phyloP scores from a whole-genome alignment of 2,113 vertebrate species.

The Myotis yumanensis region DNA sequence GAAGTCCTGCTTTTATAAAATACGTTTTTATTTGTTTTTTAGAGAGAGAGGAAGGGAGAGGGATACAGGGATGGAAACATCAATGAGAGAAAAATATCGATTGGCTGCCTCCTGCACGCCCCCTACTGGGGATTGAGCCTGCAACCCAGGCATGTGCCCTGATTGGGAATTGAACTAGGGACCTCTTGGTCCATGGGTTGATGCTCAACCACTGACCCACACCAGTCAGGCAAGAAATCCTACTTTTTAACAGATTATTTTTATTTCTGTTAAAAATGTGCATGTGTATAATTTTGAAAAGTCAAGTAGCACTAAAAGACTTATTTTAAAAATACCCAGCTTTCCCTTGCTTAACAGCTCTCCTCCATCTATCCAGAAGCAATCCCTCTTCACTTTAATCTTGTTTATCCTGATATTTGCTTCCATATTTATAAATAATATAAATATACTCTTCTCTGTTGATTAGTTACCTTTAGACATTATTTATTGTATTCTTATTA shows the following conservation, averaged over 20 bases:
- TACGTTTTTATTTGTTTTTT: no score
- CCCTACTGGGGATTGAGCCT: no score
- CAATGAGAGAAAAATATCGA: no score
- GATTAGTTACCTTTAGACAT: slow-evolving; percentile 20
- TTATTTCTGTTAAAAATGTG: slow-evolving; percentile 19
- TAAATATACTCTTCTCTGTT: neutral
- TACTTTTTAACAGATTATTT: slow-evolving; percentile 9
- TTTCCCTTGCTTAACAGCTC: neutral
- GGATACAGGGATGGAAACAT: no score
- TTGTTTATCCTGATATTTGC: neutral
- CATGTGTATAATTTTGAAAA: neutral
- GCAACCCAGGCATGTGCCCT: no score
- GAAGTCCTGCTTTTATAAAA: neutral
- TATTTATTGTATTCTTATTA: slow-evolving; percentile 42
- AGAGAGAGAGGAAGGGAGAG: no score
- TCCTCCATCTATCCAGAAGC: neutral
- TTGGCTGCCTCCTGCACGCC: no score
- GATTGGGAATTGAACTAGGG: no score
- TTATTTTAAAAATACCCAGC: neutral
- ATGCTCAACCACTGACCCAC: no score
- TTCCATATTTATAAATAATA: slow-evolving; percentile 19
- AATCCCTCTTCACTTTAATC: neutral
- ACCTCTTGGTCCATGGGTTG: no score
- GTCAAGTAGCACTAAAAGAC: neutral
- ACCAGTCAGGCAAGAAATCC: neutral